Evolutionary conservation across 2,113 vertebrate species (phyloP).

Genomic region (Leucoraja erinaceus): DNA sequence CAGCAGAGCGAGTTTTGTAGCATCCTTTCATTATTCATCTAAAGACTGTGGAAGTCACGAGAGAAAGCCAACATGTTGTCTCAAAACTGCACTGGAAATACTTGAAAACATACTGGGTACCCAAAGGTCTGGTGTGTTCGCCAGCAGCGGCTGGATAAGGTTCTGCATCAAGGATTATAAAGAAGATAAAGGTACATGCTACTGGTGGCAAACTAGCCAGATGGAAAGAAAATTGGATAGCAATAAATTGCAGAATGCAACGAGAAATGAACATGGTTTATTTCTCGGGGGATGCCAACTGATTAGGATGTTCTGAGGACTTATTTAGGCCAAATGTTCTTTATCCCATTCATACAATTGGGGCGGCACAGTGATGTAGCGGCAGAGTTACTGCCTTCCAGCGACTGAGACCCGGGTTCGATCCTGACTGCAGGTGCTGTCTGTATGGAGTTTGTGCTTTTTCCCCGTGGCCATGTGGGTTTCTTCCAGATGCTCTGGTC

Average conservation of each 20-base stretch:
- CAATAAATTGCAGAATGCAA: not conserved
- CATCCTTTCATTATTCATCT: not conserved
- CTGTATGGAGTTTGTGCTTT: no score
- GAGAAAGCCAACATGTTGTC: not conserved
- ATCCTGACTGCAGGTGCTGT: no score
- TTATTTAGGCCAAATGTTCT: not conserved
- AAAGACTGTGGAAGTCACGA: not conserved
- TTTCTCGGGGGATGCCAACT: not conserved
- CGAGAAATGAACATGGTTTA: constrained; percentile 10
- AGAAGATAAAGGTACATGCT: not conserved
- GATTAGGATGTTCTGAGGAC: not conserved
- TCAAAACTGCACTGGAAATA: not conserved
- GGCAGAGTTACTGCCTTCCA: no score
- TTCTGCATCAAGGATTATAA: not conserved
- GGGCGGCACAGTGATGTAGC: no score
- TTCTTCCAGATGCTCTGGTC: no score
- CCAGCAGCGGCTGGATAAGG: not conserved
- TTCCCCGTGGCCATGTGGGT: no score
- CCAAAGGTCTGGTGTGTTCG: not conserved
- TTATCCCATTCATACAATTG: not conserved
- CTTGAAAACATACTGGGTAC: not conserved
- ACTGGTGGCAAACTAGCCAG: not conserved
- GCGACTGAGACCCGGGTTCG: no score
- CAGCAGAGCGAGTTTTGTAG: not conserved
- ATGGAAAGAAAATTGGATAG: not conserved